Percentiles rank a stretch among this genome's conserved stretches.
phyloP scores from a whole-genome alignment of 2,888 invertebrate genomes.

The Phania funesta region DNA sequence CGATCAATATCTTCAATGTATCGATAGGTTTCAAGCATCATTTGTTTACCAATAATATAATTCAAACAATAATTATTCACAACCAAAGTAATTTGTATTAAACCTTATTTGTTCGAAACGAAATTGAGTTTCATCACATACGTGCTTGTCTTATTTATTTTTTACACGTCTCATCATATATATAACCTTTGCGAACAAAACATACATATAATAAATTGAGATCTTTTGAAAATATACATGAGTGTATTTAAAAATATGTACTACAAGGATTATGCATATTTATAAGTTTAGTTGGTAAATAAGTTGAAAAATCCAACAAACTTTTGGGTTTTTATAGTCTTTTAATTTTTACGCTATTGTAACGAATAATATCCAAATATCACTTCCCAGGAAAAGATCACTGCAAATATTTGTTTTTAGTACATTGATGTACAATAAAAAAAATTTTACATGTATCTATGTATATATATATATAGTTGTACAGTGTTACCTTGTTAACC shows the following conservation, averaged over 20 bases:
- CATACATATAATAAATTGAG: conserved; percentile 54
- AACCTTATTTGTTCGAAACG: too few species aligned
- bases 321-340: background rate
- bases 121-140: too few species aligned
- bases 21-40: too few species aligned
- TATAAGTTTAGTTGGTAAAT: conserved; percentile 4
- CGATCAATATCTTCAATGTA: too few species aligned
- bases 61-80: too few species aligned
- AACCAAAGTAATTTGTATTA: too few species aligned
- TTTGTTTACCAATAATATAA: too few species aligned
- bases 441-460: background rate
- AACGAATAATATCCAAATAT: conserved; percentile 47
- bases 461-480: background rate
- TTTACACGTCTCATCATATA: background rate
- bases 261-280: background rate
- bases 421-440: background rate
- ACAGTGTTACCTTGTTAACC: background rate
- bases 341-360: background rate
- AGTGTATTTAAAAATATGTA: background rate
- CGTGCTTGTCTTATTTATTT: background rate
- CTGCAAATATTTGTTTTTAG: conserved; percentile 12
- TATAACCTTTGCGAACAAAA: conserved; percentile 28
- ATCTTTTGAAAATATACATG: conserved; percentile 33
- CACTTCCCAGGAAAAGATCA: conserved; percentile 44
- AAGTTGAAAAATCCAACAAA: background rate